These are phyloP conservation scores for Hyposoter dolosus DNA, from an alignment of 2,888 invertebrate species.

Conservation along the genomic window DNA sequence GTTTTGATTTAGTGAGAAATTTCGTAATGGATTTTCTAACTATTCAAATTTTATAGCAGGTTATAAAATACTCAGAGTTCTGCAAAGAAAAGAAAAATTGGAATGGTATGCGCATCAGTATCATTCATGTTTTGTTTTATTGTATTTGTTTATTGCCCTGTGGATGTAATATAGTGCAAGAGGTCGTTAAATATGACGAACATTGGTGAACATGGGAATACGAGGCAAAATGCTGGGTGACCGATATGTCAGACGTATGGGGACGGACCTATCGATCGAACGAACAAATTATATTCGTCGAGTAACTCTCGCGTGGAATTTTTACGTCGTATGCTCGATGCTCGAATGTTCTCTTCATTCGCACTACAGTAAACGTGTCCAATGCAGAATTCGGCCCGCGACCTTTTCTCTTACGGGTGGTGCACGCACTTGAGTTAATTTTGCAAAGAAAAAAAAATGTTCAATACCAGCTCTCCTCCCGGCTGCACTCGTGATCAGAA, in stretches of 20 bases:
- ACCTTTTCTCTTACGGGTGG: background rate
- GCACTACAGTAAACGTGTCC: conserved; percentile 13
- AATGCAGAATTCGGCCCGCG: background rate
- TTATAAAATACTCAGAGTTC: background rate
- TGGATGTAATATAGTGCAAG: background rate
- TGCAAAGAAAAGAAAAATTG: background rate
- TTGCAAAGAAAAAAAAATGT: background rate
- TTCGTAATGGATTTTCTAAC: background rate
- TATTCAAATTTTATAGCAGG: background rate
- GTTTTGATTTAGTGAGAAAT: too few species aligned
- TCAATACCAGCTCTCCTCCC: background rate
- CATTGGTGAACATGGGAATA: conserved; percentile 28
- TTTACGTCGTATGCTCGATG: conserved; percentile 14
- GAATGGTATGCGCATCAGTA: background rate
- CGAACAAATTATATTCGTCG: conserved; percentile 60
- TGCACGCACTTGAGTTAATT: background rate
- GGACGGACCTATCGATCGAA: conserved; percentile 46
- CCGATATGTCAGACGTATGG: conserved; percentile 52
- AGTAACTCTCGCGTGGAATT: conserved; percentile 51
- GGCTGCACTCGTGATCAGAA: too few species aligned
- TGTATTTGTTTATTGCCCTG: background rate
- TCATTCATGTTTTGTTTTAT: conserved; percentile 1
- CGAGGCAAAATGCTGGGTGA: background rate
- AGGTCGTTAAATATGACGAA: conserved; percentile 32
- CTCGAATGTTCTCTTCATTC: conserved; percentile 5